phyloP scores from a whole-genome alignment of 1,140 invertebrate genomes.

The Macrosteles quadrilineatus region DNA sequence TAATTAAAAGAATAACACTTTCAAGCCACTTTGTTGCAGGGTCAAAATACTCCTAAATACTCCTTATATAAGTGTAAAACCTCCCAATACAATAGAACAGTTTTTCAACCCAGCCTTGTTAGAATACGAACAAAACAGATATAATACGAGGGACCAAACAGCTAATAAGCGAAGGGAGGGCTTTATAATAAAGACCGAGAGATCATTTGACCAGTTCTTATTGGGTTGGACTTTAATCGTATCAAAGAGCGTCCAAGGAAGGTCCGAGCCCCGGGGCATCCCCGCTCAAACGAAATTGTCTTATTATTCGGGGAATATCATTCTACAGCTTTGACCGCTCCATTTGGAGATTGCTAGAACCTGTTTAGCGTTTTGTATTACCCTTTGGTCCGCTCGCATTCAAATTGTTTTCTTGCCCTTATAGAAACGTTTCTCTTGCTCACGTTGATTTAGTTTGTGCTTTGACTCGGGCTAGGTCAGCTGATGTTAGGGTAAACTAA shows the following conservation, averaged over 20 bases:
- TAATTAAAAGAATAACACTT: too few relatives aligned
- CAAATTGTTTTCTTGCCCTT: slow-evolving; percentile 23
- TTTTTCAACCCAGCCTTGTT: too few relatives aligned
- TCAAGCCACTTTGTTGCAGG: too few relatives aligned
- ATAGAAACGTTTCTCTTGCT: slow-evolving; percentile 15
- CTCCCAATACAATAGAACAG: too few relatives aligned
- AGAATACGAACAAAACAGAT: too few relatives aligned
- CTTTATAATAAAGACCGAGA: neutral
- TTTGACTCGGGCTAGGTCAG: too few relatives aligned
- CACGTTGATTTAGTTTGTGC: neutral
- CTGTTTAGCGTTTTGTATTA: slow-evolving; percentile 18
- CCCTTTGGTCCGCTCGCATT: neutral
- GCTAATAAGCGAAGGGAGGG: too few relatives aligned
- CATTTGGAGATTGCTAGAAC: slow-evolving; percentile 11
- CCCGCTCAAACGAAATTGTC: slow-evolving; percentile 17
- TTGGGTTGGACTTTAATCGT: slow-evolving; percentile 10
- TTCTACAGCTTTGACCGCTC: neutral
- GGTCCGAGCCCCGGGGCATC: neutral
- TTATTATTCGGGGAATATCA: slow-evolving; percentile 23
- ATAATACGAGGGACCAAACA: too few relatives aligned
- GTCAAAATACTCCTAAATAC: too few relatives aligned
- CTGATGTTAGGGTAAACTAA: too few relatives aligned
- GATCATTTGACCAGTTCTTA: slow-evolving; percentile 14
- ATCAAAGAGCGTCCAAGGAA: neutral
- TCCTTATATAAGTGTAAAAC: too few relatives aligned